Conservation (phyloP, 2,113 vertebrate species). For the Colinus virginianus region DNA sequence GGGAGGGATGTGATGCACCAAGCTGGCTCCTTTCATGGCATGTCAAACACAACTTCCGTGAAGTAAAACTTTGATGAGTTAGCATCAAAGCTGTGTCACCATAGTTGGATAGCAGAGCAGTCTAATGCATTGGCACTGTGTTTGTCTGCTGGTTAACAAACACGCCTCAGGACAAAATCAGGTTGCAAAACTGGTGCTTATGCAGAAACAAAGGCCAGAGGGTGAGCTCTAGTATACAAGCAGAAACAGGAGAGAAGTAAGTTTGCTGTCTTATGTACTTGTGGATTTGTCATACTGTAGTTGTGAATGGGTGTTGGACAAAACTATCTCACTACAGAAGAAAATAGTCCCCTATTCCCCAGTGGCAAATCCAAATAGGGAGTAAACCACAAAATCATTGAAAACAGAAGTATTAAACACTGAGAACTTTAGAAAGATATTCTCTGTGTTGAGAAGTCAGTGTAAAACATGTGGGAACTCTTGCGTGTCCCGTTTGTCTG, state of each 20-base stretch:
- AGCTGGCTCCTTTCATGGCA: background rate
- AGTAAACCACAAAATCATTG: background rate
- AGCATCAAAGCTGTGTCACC: background rate
- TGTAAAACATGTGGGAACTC: background rate
- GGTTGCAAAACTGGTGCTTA: background rate
- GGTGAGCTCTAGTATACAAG: background rate
- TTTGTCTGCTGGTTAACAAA: background rate
- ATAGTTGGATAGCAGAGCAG: background rate
- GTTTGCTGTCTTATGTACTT: background rate
- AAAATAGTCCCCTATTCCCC: background rate
- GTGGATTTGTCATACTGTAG: background rate
- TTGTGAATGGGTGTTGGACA: background rate
- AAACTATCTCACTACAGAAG: background rate
- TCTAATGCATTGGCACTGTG: background rate
- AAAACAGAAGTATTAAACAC: background rate
- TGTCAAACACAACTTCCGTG: background rate
- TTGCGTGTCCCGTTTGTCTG: background rate
- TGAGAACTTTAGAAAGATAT: background rate
- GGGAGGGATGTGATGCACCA: background rate
- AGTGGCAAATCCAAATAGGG: background rate
- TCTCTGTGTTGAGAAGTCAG: background rate
- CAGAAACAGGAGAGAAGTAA: background rate
- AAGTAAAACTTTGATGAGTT: background rate
- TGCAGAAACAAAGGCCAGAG: background rate
- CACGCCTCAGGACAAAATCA: background rate